These are phyloP conservation scores for Meandrusa payeni DNA, from an alignment of 2,888 invertebrate genomes.

Conservation along the genomic window DNA sequence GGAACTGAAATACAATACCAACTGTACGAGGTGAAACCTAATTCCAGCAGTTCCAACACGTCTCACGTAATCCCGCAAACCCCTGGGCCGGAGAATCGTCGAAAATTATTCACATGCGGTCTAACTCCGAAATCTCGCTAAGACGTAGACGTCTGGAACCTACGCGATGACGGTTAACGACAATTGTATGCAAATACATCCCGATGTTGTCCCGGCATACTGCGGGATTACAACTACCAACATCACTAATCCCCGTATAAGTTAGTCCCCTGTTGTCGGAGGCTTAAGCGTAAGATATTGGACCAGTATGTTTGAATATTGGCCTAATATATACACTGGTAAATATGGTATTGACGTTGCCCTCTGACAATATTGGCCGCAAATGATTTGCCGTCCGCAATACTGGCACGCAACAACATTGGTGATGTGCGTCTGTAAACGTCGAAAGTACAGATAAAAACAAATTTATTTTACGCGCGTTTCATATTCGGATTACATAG, in stretches of 20 bases:
- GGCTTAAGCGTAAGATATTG: slow-evolving; percentile 62
- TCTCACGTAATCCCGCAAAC: slow-evolving; percentile 34
- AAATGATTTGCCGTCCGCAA: slow-evolving; percentile 17
- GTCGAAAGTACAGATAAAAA: slow-evolving; percentile 4
- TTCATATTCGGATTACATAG: slow-evolving; percentile 6
- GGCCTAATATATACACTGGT: slow-evolving; percentile 34
- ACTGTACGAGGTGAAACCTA: slow-evolving; percentile 12
- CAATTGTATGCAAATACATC: slow-evolving; percentile 66
- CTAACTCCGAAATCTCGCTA: slow-evolving; percentile 40
- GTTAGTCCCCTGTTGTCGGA: slow-evolving; percentile 51
- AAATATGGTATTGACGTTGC: slow-evolving; percentile 32
- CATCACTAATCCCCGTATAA: slow-evolving; percentile 58
- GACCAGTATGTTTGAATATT: slow-evolving; percentile 44
- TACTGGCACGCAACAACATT: not conserved
- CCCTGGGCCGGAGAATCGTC: slow-evolving; percentile 34
- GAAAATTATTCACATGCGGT: slow-evolving; percentile 45
- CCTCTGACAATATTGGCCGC: slow-evolving; percentile 34
- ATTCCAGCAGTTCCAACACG: slow-evolving; percentile 17
- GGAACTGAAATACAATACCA: slow-evolving; percentile 21
- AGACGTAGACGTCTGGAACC: slow-evolving; percentile 62
- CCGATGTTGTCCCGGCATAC: slow-evolving; percentile 47
- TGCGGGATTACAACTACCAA: slow-evolving; percentile 49
- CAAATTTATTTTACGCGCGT: not conserved
- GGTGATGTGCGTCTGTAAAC: slow-evolving; percentile 15
- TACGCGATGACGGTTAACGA: slow-evolving; percentile 69